phyloP scores from a whole-genome alignment of 53 echinoderm and acorn worm genomes.

The Mesocentrotus franciscanus region DNA sequence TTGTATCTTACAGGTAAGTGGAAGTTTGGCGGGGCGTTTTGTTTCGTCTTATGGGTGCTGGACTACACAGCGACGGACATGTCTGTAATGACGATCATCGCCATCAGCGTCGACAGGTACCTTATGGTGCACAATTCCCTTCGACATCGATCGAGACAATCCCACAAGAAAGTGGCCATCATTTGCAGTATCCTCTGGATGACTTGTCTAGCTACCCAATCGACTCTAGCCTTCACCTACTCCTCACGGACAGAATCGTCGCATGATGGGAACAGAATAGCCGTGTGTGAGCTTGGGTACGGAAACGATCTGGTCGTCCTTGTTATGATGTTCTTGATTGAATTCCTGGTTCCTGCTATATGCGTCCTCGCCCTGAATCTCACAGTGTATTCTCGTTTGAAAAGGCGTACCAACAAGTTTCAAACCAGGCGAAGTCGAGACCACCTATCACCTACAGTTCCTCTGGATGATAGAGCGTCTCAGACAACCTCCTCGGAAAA shows the following conservation, averaged over 20 bases:
- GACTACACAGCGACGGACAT: constrained; percentile 4
- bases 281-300: not conserved
- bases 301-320: not conserved
- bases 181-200: not conserved
- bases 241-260: not conserved
- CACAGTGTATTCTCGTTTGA: not conserved
- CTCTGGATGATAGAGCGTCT: not conserved
- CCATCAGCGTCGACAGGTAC: constrained; percentile 37
- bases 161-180: not conserved
- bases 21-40: not conserved
- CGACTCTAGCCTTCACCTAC: not conserved
- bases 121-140: constrained; percentile 5
- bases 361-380: constrained; percentile 29
- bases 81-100: constrained; percentile 15
- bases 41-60: not conserved
- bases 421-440: not conserved
- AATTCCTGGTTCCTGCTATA: not conserved
- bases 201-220: not conserved
- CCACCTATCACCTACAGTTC: not conserved
- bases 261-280: not conserved
- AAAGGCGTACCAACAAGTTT: not conserved
- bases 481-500: not conserved
- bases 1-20: not conserved
- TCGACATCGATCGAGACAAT: not conserved
- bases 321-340: not conserved